A percentile compares a stretch with the other conserved stretches of the same genome.
phyloP scores from a whole-genome alignment of 2,113 vertebrate genomes.

The Ictalurus furcatus region DNA sequence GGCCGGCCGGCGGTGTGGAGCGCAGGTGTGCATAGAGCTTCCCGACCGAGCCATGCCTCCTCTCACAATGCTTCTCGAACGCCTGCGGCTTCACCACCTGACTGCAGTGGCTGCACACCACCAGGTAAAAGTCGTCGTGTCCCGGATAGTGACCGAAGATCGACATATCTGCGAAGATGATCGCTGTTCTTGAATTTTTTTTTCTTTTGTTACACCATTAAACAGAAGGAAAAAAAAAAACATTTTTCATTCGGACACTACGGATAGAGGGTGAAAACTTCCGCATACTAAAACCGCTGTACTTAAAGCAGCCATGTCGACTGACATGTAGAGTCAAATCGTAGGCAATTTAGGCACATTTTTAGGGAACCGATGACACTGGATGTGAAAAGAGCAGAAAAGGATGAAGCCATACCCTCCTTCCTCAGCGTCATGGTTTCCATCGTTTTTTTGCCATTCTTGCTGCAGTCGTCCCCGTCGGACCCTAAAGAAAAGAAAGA shows the following conservation, averaged over 20 bases:
- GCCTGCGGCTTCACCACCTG: conserved; percentile 96
- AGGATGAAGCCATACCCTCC: conserved; percentile 77
- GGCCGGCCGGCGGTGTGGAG: conserved; percentile 69
- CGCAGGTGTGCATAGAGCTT: conserved; percentile 81
- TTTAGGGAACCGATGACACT: neutral
- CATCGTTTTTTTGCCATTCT: conserved; percentile 81
- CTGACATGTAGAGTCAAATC: neutral
- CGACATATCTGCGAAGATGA: conserved; percentile 82
- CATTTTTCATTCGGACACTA: neutral
- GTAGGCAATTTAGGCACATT: neutral
- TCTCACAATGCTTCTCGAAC: conserved; percentile 93
- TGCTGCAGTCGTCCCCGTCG: conserved; percentile 82
- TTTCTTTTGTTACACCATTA: neutral
- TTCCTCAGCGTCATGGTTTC: conserved; percentile 93
- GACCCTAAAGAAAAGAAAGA: conserved; percentile 68
- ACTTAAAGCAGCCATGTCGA: neutral
- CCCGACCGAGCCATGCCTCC: conserved; percentile 84
- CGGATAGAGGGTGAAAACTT: neutral
- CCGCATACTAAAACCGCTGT: neutral
- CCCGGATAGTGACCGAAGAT: conserved; percentile 93
- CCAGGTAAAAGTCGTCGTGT: conserved; percentile 93
- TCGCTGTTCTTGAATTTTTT: neutral
- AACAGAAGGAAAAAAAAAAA: neutral
- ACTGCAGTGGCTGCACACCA: conserved; percentile 92
- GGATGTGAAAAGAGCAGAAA: conserved; percentile 8